Conservation (phyloP, 2,888 invertebrate species). For the Geophilus truncorum region DNA sequence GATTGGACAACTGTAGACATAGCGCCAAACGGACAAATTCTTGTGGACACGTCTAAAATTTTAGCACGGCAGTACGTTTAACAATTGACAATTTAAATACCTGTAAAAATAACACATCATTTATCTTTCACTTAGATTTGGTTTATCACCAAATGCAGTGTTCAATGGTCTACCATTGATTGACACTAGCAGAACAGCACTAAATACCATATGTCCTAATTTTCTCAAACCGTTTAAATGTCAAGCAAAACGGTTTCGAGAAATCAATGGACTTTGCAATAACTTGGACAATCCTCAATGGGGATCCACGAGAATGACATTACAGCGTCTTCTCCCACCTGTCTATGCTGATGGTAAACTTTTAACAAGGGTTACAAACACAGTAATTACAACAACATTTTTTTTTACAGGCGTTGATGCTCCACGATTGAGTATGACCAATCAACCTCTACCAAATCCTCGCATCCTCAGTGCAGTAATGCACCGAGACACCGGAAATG, state of each 20-base stretch:
- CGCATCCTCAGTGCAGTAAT: slow-evolving; percentile 82
- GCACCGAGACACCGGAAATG: slow-evolving; percentile 88
- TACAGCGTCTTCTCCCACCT: slow-evolving; percentile 42
- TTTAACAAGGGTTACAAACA: background rate
- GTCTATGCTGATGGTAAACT: slow-evolving; percentile 42
- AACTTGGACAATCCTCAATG: slow-evolving; percentile 50
- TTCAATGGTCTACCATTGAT: slow-evolving; percentile 46
- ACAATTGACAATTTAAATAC: background rate
- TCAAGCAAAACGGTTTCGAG: slow-evolving; percentile 45
- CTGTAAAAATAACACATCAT: no score
- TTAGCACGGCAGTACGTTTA: slow-evolving; percentile 41
- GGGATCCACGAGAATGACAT: slow-evolving; percentile 46
- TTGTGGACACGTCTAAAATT: slow-evolving; percentile 40
- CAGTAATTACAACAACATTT: background rate
- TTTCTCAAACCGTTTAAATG: slow-evolving; percentile 45
- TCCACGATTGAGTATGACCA: slow-evolving; percentile 73
- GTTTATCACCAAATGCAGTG: slow-evolving; percentile 46
- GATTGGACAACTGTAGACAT: slow-evolving; percentile 39
- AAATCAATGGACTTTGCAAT: slow-evolving; percentile 50
- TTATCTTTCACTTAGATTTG: slow-evolving; percentile 42
- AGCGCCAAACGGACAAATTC: slow-evolving; percentile 40
- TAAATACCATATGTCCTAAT: slow-evolving; percentile 47
- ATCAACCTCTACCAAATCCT: slow-evolving; percentile 70
- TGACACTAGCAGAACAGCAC: slow-evolving; percentile 47
- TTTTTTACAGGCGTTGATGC: slow-evolving; percentile 47